These are phyloP conservation scores for Cephus spinipes DNA, from an alignment of 2,888 invertebrate genomes.

Conservation along the genomic window DNA sequence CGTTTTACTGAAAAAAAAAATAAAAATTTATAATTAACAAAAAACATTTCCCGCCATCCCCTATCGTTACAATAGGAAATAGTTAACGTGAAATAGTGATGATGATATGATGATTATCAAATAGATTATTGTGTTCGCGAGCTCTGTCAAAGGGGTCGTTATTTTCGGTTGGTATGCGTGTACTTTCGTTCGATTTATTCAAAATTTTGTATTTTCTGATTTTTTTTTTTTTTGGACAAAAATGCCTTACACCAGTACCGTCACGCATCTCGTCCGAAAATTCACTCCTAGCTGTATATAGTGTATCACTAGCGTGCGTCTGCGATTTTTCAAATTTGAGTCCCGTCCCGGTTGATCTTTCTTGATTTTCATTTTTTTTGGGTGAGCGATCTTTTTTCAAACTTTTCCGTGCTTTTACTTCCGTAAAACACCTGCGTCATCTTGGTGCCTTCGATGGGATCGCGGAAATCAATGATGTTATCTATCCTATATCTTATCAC, in stretches of 20 bases:
- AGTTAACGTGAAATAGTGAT: slow-evolving; percentile 38
- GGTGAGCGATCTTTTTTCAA: too few relatives aligned
- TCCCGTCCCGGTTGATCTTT: neutral
- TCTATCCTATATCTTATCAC: slow-evolving; percentile 4
- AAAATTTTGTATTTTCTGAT: too few relatives aligned
- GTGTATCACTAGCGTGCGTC: slow-evolving; percentile 35
- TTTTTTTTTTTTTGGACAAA: too few relatives aligned
- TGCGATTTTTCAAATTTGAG: neutral
- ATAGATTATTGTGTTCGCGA: slow-evolving; percentile 57
- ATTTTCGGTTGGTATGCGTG: neutral
- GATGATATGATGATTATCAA: slow-evolving; percentile 47
- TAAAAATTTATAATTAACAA: neutral
- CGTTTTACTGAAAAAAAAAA: slow-evolving; percentile 4
- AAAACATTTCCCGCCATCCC: slow-evolving; percentile 16
- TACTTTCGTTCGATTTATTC: neutral
- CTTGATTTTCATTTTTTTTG: too few relatives aligned
- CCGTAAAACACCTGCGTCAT: neutral
- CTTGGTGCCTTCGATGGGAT: neutral
- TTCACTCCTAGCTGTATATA: slow-evolving; percentile 42
- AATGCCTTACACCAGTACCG: too few relatives aligned
- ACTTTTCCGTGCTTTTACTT: too few relatives aligned
- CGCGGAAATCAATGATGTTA: neutral
- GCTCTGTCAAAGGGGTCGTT: slow-evolving; percentile 40
- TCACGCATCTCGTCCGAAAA: too few relatives aligned
- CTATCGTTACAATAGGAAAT: slow-evolving; percentile 48